phyloP scores from a whole-genome alignment of 2,113 vertebrate species.

The Eupsittula cactorum region DNA sequence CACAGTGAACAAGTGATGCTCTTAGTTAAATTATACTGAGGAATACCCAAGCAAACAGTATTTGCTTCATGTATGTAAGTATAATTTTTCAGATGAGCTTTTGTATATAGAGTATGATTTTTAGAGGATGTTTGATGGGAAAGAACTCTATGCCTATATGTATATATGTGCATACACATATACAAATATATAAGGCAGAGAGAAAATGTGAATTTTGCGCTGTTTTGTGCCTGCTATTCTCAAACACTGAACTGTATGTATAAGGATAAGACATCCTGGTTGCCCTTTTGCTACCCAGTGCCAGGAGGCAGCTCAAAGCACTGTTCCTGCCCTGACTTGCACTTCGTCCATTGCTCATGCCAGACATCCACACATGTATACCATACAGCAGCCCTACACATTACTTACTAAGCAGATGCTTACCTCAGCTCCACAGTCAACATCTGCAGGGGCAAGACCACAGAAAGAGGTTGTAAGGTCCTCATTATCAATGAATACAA shows the following conservation, averaged over 20 bases:
- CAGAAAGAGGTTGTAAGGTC: slow-evolving; percentile 68
- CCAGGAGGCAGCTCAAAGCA: background rate
- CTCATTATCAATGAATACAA: slow-evolving; percentile 75
- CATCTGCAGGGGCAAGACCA: slow-evolving; percentile 68
- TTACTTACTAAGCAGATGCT: slow-evolving; percentile 64
- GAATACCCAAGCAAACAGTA: background rate
- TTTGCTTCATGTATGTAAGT: background rate
- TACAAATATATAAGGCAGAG: background rate
- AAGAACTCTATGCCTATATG: background rate
- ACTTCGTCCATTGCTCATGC: background rate
- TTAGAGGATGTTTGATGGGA: background rate
- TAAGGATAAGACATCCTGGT: background rate
- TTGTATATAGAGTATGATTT: background rate
- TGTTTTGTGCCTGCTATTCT: background rate
- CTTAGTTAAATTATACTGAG: background rate
- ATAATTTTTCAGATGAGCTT: background rate
- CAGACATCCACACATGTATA: slow-evolving; percentile 55
- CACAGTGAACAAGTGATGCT: background rate
- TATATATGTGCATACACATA: background rate
- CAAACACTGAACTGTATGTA: background rate
- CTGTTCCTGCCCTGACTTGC: background rate
- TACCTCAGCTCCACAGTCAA: slow-evolving; percentile 57
- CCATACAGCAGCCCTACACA: slow-evolving; percentile 36
- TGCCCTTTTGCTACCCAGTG: background rate
- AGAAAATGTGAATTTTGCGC: background rate